Base-by-base conservation (phyloP, 2,888 invertebrate species). In the Cephalotes varians region DNA sequence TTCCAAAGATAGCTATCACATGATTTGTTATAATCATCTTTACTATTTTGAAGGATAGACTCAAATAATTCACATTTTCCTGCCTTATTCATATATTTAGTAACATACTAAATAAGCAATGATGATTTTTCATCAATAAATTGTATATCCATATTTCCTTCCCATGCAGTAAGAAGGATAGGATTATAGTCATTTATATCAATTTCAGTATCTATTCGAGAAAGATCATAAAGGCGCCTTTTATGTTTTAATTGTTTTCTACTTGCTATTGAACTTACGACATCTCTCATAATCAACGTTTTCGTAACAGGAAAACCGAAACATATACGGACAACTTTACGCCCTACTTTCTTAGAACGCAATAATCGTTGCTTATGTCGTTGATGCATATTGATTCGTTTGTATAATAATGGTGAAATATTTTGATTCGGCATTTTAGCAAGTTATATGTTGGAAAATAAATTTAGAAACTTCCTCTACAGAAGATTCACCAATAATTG, bases 381-480 rank as follows among this genome's bases (percentile, higher is more conserved):
- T 37, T 62, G 60, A 62, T 34, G n/a, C 34, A 4, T 62, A 37
- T 37, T n/a, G 4, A 62, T 37, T 15, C n/a, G 62, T 21, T 18
- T 40, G n/a, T 62, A 62, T 7, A 62, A 37, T n/a, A n/a, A 37
- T 21, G 37, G 62, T 4, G 21, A 34, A 40, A 62, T 37, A 37
- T 37, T 62, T 37, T 21, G 6, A 12, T 62, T 21, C 10, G 15
- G 37, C 37, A 37, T 62, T 37, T n/a, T 62, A 18, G n/a, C 37
- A 62, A n/a, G 12, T 62, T 37, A 62, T n/a, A 37, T 62, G 21
- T 62, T 62, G 37, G 21, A 21, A 62, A 62, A 62, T 62, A 62
- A 62, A 62, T 12, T 62, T 49, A n/a, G n/a, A 18, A 49, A n/a
- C 6, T 1, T 49, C n/a, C n/a, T 49, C n/a, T 6, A n/a, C 7